Evolutionary conservation across 1,140 invertebrate species (phyloP).

Genomic region (Nymphalis io): DNA sequence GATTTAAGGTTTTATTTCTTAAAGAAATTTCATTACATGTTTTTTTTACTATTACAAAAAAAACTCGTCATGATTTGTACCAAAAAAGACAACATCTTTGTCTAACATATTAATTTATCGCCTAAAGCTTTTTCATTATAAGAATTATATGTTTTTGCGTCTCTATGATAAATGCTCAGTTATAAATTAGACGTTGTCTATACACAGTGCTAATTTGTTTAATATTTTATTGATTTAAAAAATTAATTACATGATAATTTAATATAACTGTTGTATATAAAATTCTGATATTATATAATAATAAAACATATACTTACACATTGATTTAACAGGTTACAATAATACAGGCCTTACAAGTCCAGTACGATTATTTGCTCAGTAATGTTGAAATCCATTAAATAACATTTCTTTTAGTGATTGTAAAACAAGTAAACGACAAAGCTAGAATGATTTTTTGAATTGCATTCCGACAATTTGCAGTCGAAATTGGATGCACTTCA

Average conservation of each 20-base stretch:
- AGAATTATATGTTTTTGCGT: conserved; percentile 23
- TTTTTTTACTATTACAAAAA: too few species aligned
- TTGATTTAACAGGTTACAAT: conserved; percentile 12
- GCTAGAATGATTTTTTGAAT: conserved; percentile 73
- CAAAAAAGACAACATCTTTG: neutral
- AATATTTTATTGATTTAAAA: conserved; percentile 25
- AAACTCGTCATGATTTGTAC: neutral
- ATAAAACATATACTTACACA: neutral
- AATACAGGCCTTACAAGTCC: conserved; percentile 51
- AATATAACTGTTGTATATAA: neutral
- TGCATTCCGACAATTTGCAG: conserved; percentile 70
- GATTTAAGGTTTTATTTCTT: too few species aligned
- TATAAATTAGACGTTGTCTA: conserved; percentile 24
- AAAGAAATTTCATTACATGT: too few species aligned
- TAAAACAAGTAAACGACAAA: conserved; percentile 71
- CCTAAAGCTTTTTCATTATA: conserved; percentile 26
- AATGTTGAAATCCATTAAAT: conserved; percentile 80
- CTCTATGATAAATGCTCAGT: conserved; percentile 13
- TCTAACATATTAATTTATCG: conserved; percentile 16
- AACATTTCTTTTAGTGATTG: conserved; percentile 78
- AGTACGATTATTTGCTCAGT: conserved; percentile 78
- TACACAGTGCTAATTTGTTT: conserved; percentile 18
- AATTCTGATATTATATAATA: neutral
- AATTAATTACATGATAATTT: neutral
- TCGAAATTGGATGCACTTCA: conserved; percentile 61